phyloP scores from a whole-genome alignment of 2,797 vertebrate species.

The Falco peregrinus region DNA sequence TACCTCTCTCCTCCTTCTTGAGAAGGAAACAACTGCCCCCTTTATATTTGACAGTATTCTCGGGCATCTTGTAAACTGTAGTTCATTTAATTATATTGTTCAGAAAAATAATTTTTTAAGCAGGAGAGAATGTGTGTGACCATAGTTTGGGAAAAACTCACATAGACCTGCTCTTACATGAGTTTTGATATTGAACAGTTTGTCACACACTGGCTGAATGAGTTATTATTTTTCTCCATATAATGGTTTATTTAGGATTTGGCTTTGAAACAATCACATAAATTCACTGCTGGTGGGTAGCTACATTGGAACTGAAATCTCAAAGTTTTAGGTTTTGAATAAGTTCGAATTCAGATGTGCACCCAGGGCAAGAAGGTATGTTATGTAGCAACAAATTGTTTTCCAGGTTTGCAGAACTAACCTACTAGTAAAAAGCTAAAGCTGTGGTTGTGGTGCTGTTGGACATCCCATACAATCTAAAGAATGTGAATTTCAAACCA shows the following conservation, averaged over 20 bases:
- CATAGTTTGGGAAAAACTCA: background rate
- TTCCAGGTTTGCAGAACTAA: background rate
- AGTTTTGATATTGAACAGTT: background rate
- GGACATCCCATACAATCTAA: background rate
- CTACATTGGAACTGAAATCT: background rate
- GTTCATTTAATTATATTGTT: background rate
- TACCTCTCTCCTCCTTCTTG: background rate
- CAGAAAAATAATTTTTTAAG: background rate
- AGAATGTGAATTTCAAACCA: background rate
- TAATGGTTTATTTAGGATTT: background rate
- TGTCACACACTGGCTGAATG: background rate
- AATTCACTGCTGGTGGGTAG: background rate
- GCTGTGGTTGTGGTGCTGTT: background rate
- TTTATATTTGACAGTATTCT: background rate
- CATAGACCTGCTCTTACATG: background rate
- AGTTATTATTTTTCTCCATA: background rate
- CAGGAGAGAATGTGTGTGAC: background rate
- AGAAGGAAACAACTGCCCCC: background rate
- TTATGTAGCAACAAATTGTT: background rate
- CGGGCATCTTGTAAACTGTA: background rate
- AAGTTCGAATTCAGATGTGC: background rate
- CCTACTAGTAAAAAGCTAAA: background rate
- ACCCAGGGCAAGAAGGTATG: background rate
- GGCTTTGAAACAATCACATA: background rate
- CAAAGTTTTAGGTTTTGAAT: background rate